A percentile compares a stretch with the other conserved stretches of the same genome.
phyloP scores from a whole-genome alignment of 2,888 invertebrate genomes.

The Limnephilus auricula region DNA sequence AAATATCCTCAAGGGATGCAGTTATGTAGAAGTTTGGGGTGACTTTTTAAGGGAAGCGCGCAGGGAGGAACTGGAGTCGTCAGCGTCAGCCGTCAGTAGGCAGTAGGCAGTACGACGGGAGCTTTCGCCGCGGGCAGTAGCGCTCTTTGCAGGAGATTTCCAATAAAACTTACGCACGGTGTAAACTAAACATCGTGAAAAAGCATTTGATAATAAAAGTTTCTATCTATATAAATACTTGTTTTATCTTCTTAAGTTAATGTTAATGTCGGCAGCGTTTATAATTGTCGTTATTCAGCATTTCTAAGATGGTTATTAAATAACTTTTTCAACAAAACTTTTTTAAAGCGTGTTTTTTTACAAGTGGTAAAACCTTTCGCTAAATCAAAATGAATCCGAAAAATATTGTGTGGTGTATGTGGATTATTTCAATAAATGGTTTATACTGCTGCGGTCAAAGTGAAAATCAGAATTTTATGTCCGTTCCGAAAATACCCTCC shows the following conservation, averaged over 20 bases:
- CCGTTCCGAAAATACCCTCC: slow-evolving; percentile 38
- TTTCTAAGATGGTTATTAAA: not conserved
- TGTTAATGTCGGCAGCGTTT: no score
- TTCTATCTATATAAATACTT: not conserved
- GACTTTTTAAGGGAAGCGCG: slow-evolving; percentile 44
- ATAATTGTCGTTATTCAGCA: not conserved
- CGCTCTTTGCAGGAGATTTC: not conserved
- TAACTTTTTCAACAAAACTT: not conserved
- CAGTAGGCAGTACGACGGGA: slow-evolving; percentile 44
- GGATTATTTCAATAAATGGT: slow-evolving; percentile 36
- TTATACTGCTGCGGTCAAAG: slow-evolving; percentile 35
- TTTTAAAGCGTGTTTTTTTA: not conserved
- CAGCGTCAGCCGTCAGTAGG: slow-evolving; percentile 22
- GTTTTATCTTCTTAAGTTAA: not conserved
- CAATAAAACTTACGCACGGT: not conserved
- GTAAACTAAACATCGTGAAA: slow-evolving; percentile 25
- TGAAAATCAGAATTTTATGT: slow-evolving; percentile 40
- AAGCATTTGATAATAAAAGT: not conserved
- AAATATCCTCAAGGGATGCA: slow-evolving; percentile 16
- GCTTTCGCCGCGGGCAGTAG: slow-evolving; percentile 40
- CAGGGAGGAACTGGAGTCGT: slow-evolving; percentile 28
- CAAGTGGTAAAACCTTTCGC: not conserved
- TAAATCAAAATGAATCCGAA: slow-evolving; percentile 33
- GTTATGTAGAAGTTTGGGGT: not conserved
- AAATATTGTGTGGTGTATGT: slow-evolving; percentile 19